Evolutionary conservation across 2,113 vertebrate genomes (phyloP), one percentile per base, ranked within the genome.

Genomic region (Triplophysa siluroides): DNA sequence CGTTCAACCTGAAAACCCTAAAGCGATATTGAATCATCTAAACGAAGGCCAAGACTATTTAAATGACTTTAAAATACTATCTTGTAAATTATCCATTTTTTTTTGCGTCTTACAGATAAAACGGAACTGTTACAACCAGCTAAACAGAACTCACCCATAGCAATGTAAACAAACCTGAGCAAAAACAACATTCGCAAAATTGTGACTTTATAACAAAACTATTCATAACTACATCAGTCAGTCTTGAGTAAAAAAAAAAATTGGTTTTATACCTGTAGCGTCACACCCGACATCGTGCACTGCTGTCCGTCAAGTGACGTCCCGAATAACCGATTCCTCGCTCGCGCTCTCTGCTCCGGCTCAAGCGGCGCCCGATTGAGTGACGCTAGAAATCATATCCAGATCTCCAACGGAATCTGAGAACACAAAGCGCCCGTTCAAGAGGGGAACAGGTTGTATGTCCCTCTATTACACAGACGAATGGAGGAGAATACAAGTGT

Each of bases 181-280:
- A 54, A 58, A 18, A 21, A n/a, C 54, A 56, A 9, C 19, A n/a
- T 33, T 7, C 2, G 43, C 33, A 10, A 2, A 13, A 41, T 73
- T 12, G 56, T 56, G 18, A 38, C 19, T 2, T 72, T 0, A 19
- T 38, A 41, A 41, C 29, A 58, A 10, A 10, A 52, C 14, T n/a
- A 3, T 50, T 23, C 6, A 7, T 52, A 24, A 52, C 67, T 24
- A 43, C 6, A n/a, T 75, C 2, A 75, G 3, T 21, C 8, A 8
- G 45, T 9, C 4, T 21, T 12, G 23, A 33, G 13, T 70, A 8
- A 58, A 21, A 12, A 10, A 78, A 12, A 67, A 5, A 50, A 58
- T 43, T 61, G 12, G 29, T 10, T 65, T 41, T 79, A 74, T 86
- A 86, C 85, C 85, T 84, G 85, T 64, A 86, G 79, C 45, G 82